A percentile compares a stretch with the other conserved stretches of the same genome.
phyloP scores from a whole-genome alignment of 2,113 vertebrate species.

The Greenwoodochromis staneri region DNA sequence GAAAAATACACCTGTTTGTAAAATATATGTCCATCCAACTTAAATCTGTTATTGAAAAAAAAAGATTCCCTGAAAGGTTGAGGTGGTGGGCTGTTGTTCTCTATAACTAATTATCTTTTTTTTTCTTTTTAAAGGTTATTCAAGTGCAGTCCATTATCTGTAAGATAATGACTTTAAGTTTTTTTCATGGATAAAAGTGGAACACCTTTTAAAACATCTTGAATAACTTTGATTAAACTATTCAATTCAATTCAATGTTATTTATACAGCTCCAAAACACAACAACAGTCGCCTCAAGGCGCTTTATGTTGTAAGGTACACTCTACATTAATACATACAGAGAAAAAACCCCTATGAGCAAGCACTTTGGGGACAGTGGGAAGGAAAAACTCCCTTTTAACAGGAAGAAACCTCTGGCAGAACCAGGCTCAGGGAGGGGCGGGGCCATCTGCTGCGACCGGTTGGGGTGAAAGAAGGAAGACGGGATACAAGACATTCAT shows the following conservation, averaged over 20 bases:
- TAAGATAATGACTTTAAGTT: background rate
- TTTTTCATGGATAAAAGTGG: background rate
- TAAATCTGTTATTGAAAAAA: background rate
- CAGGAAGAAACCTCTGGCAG: background rate
- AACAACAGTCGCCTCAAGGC: background rate
- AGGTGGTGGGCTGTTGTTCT: background rate
- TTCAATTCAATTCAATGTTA: background rate
- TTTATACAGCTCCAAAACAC: background rate
- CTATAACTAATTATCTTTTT: too few relatives aligned
- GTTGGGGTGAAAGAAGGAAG: background rate
- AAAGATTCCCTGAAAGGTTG: background rate
- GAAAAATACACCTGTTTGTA: background rate
- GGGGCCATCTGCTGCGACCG: background rate
- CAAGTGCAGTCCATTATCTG: background rate
- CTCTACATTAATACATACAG: background rate
- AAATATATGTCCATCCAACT: background rate
- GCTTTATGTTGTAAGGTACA: background rate
- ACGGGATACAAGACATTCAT: rapidly evolving
- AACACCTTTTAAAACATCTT: background rate
- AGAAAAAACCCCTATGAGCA: background rate
- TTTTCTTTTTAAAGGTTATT: background rate
- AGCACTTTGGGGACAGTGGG: background rate
- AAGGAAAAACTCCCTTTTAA: background rate
- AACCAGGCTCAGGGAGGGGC: background rate
- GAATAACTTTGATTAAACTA: background rate